A percentile compares a stretch with the other conserved stretches of the same genome.
phyloP scores from a whole-genome alignment of 1,140 invertebrate genomes.

The Macrotrachela quadricornifera region DNA sequence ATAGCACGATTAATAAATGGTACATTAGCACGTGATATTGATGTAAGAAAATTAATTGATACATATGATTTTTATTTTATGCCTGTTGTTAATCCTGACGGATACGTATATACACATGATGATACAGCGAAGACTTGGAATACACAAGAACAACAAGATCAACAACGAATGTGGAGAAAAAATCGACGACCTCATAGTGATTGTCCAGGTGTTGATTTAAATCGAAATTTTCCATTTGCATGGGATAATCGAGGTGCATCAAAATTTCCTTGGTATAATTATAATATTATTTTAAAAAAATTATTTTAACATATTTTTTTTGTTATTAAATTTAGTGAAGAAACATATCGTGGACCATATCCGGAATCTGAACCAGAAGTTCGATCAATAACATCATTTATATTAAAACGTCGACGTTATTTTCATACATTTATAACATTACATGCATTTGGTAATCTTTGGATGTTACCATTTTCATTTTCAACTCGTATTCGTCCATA shows the following conservation, averaged over 20 bases:
- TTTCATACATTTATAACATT: neutral
- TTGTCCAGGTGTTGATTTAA: neutral
- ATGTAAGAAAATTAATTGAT: neutral
- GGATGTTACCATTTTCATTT: neutral
- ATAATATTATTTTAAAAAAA: neutral
- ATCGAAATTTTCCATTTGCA: neutral
- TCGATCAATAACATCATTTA: neutral
- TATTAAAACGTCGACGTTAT: neutral
- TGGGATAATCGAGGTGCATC: neutral
- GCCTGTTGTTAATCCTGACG: neutral
- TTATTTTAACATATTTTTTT: slow-evolving; percentile 24
- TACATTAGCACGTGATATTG: neutral
- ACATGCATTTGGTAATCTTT: neutral
- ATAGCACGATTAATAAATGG: slow-evolving; percentile 13
- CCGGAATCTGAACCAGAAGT: neutral
- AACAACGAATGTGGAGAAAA: slow-evolving; percentile 7
- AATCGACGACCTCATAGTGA: neutral
- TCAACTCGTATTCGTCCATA: neutral
- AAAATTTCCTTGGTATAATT: neutral
- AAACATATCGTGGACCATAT: neutral
- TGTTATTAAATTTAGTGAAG: slow-evolving; percentile 20
- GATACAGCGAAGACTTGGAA: neutral
- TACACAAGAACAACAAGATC: too few species aligned
- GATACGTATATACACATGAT: neutral
- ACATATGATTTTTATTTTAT: neutral